Base-by-base conservation (phyloP, 2,797 vertebrate species). In the Acipenser ruthenus region DNA sequence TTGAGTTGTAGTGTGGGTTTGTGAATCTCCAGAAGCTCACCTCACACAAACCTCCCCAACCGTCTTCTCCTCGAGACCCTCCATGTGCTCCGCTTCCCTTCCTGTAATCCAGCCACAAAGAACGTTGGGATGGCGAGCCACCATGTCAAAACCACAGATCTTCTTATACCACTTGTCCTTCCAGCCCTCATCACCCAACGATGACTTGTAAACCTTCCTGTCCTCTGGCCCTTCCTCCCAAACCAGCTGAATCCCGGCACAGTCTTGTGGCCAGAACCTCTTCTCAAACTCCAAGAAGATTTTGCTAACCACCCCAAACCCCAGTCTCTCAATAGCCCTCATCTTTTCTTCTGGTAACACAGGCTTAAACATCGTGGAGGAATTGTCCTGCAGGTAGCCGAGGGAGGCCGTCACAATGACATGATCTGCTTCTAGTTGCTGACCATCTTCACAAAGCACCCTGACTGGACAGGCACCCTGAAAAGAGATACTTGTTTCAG, bases 41-140 rank as follows among this genome's bases (percentile, higher is more conserved):
- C 78, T 79, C 60, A 79, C 66, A 74, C 83, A 83, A 49, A 66
- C 65, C 0, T 74, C 74, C 60, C 61, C 60, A 37, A 84, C 72
- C 37, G 75, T 77, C 51, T 68, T 67, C 50, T 82, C 79, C 7
- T 69, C 37, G 9, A 84, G 73, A 1, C 63, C 78, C 70, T 83
- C 83, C 83, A 83, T 84, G 66, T 84, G 63, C 37, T 75, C 70
- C 6, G 83, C 83, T 67, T 83, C 80, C 68, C 65, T 70, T 51
- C 83, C 83, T 4, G 80, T 83, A 71, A 84, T 82, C 82, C 83
- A 84, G 59, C 78, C 83, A 60, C 79, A 84, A 2, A 84, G 73
- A 6, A 80, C 76, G 50, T 74, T 83, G 13, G 79, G 78, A 62
- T 84, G 82, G 62, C 74, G 76, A 6, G 78, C 77, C 49, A 82